Percentiles rank a stretch among this genome's conserved stretches.
phyloP scores from a whole-genome alignment of 2,888 invertebrate genomes.

The Diachrysia chrysitis region DNA sequence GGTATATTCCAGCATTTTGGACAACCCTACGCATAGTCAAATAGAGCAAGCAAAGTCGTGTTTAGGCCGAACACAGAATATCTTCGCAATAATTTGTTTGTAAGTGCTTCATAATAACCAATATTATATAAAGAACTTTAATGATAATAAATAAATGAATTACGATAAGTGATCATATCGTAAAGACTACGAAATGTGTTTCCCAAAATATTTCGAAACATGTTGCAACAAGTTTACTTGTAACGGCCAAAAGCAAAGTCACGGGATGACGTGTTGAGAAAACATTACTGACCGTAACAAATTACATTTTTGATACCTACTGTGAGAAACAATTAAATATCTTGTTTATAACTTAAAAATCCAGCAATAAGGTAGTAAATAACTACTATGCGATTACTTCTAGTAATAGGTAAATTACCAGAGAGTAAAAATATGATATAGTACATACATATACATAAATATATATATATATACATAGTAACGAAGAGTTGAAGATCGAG shows the following conservation, averaged over 20 bases:
- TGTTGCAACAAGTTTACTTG: slow-evolving; percentile 41
- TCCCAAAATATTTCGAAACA: slow-evolving; percentile 41
- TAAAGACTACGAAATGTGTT: slow-evolving; percentile 21
- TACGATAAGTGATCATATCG: background rate
- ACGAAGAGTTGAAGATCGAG: too few species aligned
- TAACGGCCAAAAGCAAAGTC: slow-evolving; percentile 18
- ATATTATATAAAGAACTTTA: background rate
- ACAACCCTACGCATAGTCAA: background rate
- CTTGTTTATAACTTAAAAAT: background rate
- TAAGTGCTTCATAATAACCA: background rate
- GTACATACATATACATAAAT: too few species aligned
- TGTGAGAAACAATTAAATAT: background rate
- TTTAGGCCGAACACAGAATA: background rate
- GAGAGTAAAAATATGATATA: too few species aligned
- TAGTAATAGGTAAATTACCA: too few species aligned
- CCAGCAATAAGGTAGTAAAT: background rate
- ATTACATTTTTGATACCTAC: slow-evolving; percentile 1
- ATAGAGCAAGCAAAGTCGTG: background rate
- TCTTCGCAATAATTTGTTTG: background rate
- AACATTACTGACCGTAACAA: slow-evolving; percentile 20
- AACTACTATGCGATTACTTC: too few species aligned
- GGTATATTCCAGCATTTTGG: background rate
- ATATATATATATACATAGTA: too few species aligned
- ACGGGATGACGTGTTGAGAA: slow-evolving; percentile 37
- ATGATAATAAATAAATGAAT: background rate